Base-by-base conservation (phyloP, 2,888 invertebrate genomes). In the Cynaeus angustus region DNA sequence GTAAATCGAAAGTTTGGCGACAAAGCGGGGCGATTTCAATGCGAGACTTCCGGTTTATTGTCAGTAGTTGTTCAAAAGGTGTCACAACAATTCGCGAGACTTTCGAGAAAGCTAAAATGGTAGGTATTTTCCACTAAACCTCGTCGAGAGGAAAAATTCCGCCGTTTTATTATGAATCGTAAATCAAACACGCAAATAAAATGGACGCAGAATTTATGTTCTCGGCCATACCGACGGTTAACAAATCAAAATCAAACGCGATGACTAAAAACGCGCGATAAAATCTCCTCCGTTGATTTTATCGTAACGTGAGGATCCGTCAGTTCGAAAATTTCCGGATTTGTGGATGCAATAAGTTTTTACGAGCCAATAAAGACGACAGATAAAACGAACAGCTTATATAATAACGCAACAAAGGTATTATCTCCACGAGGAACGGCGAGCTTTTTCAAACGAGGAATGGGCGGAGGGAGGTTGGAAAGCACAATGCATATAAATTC, bases 281-380 rank as follows among this genome's bases (percentile, higher is more conserved):
- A 26, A 50, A 50, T 50, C 50, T 6, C 10, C 43, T 13, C 12
- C 6, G n/a, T 21, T 7, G 48, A 48, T 48, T 13, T 48, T 48
- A 48, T 48, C 48, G 21, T 8, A 7, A n/a, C n/a, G 30, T 26
- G 9, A 33, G 16, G 12, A 30, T 26, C 9, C 33, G 14, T 30
- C 33, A 37, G 10, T 53, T 8, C 26, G 37, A 33, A 53, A 33
- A 33, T 53, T 53, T 21, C 13, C 37, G 16, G 62, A 62, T 62
- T 16, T 62, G 45, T 50, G 50, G 16, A 21, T 38, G 53, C 45
- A 28, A 64, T 64, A 64, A 64, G 64, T 30, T 64, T 64, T 64
- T 64, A 64, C 9, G 64, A 28, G 28, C 28, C 64, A 9, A 64
- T 64, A 64, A 64, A 64, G 64, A 53, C 48, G 43, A 64, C 64